Conservation (phyloP, 2,888 invertebrate species). For the Lottia scabra region DNA sequence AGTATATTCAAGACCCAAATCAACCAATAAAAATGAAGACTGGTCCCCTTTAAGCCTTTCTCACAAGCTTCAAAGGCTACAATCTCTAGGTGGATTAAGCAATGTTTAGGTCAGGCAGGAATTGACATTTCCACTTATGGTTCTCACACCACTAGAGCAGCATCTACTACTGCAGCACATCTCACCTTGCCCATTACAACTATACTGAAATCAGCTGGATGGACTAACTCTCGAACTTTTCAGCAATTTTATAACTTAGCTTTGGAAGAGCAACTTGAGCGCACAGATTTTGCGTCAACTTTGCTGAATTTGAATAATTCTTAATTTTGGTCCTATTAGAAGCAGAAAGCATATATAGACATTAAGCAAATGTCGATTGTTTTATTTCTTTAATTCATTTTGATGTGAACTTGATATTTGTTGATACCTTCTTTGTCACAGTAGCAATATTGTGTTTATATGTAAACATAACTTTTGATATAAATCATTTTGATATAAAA, state of each 20-base stretch:
- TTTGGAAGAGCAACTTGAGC: neutral
- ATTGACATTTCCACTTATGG: neutral
- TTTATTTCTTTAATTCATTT: too few species aligned
- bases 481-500: too few species aligned
- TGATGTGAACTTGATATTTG: too few species aligned
- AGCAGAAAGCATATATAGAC: too few species aligned
- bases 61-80: neutral
- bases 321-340: too few species aligned
- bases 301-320: neutral
- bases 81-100: neutral
- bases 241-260: neutral
- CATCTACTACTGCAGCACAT: neutral
- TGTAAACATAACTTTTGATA: too few species aligned
- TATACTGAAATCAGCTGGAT: neutral
- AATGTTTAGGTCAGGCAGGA: neutral
- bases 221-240: neutral
- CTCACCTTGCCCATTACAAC: neutral
- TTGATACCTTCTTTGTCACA: too few species aligned
- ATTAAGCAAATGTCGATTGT: too few species aligned
- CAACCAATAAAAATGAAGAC: too few species aligned
- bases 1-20: too few species aligned
- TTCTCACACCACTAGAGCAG: neutral
- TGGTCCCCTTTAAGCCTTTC: too few species aligned
- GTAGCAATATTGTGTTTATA: too few species aligned
- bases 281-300: neutral